Conservation (phyloP, 2,888 invertebrate genomes). For the Dasypogon diadema region DNA sequence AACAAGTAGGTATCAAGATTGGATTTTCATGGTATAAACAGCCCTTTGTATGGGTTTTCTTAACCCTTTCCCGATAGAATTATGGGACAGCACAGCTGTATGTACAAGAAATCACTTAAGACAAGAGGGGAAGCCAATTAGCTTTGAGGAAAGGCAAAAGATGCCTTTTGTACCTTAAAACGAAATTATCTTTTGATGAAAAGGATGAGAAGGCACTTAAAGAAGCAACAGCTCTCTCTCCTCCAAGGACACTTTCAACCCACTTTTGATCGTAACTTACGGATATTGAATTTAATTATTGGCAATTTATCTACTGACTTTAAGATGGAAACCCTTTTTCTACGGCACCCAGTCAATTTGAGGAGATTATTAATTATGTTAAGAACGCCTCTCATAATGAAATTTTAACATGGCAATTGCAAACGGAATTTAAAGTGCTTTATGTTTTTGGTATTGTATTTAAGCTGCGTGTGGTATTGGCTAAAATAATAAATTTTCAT, state of each 20-base stretch:
- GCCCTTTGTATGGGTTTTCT: neutral
- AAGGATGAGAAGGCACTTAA: constrained; percentile 42
- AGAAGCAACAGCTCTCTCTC: constrained; percentile 26
- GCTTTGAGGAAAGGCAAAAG: constrained; percentile 40
- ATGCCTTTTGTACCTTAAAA: constrained; percentile 51
- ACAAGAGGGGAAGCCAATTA: constrained; percentile 45
- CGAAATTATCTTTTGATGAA: constrained; percentile 49
- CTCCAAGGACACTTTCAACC: constrained; percentile 7
- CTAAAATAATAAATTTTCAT: too few species aligned
- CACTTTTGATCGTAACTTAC: constrained; percentile 50
- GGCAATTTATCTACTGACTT: constrained; percentile 55
- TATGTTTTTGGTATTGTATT: too few species aligned
- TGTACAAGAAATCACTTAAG: constrained; percentile 41
- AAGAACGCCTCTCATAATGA: constrained; percentile 15
- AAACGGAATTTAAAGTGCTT: too few species aligned
- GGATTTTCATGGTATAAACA: neutral
- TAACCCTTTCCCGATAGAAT: constrained; percentile 9
- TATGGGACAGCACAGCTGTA: constrained; percentile 10
- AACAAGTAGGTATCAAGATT: neutral
- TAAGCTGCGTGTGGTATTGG: too few species aligned
- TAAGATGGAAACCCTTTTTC: constrained; percentile 54
- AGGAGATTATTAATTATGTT: constrained; percentile 36
- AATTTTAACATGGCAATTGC: neutral
- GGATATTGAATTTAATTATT: constrained; percentile 53
- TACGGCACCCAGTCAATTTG: constrained; percentile 10